Base-by-base conservation (phyloP, 23 tunicate genomes). In the Halocynthia aurantium region DNA sequence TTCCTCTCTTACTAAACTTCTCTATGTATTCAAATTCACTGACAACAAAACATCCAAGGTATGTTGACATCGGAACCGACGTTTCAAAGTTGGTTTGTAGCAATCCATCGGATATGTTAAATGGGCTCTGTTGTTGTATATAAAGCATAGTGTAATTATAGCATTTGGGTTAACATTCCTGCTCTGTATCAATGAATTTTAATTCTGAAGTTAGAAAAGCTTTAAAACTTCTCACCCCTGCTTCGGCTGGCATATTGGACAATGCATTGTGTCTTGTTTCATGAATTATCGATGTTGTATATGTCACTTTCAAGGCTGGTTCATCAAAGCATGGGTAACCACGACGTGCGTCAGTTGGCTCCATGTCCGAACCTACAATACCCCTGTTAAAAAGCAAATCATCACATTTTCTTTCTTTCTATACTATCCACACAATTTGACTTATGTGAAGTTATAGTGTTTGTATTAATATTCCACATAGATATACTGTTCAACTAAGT, bases 321-420 rank as follows among this genome's bases (percentile, higher is more conserved):
- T 92, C 98, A 71, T 92, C 98, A 68, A 92, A 86, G 57, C 98
- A 92, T 2, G 98, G 93, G 57, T 92, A 92, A 15, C 93, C 98
- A 62, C 88, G 78, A 50, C 98, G 57, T 0, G 98, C 90, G 62
- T 92, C 98, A 9, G 92, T 86, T 13, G 98, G 98, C 68, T 92
- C 98, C 98, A 92, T 92, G 73, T 92, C 98, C 0, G 92, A 81
- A 22, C 91, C 91, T 7, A 92, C 98, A 71, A 92, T 86, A 6
- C 84, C 88, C 55, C 98, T 92, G 79, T 17, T 66, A n/a, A 82
- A 60, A 60, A 1, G 2, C 64, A 31, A 31, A 31, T 31, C 1
- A 31, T 31, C 44, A 31, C 44, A 31, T 4, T 31, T 31, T 4
- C 44, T 31, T 31, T 31, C 44, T 31, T 31, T 31, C 44, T 31